Percentiles rank a stretch among this genome's conserved stretches.
These are phyloP conservation scores for Pseudoatta argentina DNA, from an alignment of 1,140 invertebrate species.

Conservation along the genomic window DNA sequence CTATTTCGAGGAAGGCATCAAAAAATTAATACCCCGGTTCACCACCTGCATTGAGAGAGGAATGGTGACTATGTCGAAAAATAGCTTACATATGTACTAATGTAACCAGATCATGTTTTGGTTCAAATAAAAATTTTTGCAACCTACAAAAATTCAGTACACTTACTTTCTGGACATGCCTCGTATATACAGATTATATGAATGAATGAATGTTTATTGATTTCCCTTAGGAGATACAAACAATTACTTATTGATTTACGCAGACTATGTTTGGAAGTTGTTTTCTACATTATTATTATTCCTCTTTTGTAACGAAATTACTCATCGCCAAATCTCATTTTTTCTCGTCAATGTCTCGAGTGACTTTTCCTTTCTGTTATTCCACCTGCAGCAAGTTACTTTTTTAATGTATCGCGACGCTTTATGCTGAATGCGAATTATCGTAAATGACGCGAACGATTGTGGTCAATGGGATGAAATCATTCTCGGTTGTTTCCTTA, in stretches of 20 bases:
- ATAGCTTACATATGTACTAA: too few relatives aligned
- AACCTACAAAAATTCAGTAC: too few relatives aligned
- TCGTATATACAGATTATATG: not conserved
- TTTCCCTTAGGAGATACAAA: too few relatives aligned
- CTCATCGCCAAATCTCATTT: slow-evolving; percentile 27
- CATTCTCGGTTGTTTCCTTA: slow-evolving; percentile 36
- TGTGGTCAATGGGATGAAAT: slow-evolving; percentile 48
- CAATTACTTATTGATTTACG: too few relatives aligned
- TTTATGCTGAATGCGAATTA: slow-evolving; percentile 46
- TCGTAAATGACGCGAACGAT: slow-evolving; percentile 28
- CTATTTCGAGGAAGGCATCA: too few relatives aligned
- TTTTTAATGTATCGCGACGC: slow-evolving; percentile 24
- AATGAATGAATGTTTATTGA: too few relatives aligned
- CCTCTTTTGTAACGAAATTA: slow-evolving; percentile 14
- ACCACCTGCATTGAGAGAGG: too few relatives aligned
- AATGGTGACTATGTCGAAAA: too few relatives aligned
- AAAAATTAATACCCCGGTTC: too few relatives aligned
- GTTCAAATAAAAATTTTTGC: too few relatives aligned
- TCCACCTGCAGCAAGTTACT: slow-evolving; percentile 6
- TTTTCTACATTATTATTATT: not conserved
- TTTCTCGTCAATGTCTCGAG: not conserved
- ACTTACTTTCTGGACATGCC: too few relatives aligned
- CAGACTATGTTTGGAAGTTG: not conserved
- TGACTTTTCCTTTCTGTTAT: slow-evolving; percentile 28
- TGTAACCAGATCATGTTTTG: too few relatives aligned